These are phyloP conservation scores for Pica pica DNA, from an alignment of 2,113 vertebrate genomes.

Conservation along the genomic window DNA sequence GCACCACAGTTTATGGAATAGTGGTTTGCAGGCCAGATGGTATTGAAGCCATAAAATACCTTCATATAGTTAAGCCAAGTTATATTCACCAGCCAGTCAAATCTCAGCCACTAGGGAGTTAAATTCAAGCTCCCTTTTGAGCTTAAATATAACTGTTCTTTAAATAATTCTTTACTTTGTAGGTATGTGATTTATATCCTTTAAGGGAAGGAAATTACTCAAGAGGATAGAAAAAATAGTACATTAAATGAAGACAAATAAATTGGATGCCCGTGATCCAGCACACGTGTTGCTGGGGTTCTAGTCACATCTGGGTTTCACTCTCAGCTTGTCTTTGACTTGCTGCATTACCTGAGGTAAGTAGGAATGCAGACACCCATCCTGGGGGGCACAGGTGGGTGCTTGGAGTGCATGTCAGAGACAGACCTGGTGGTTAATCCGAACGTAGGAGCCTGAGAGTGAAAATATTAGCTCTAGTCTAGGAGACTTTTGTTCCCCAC, in stretches of 20 bases:
- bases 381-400: neutral
- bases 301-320: neutral
- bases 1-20: neutral
- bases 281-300: neutral
- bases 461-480: neutral
- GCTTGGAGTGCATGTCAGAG: neutral
- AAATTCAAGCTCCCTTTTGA: neutral
- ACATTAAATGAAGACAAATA: slow-evolving; percentile 51
- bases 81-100: neutral
- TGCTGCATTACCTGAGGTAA: neutral
- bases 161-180: slow-evolving; percentile 30
- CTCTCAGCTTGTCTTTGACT: neutral
- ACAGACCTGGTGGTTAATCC: neutral
- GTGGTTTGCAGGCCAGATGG: neutral
- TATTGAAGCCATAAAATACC: neutral
- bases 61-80: neutral
- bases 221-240: neutral
- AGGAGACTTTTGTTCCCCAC: neutral
- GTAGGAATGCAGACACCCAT: neutral
- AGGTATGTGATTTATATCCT: slow-evolving; percentile 31
- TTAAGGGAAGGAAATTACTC: slow-evolving; percentile 35
- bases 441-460: neutral
- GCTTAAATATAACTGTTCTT: slow-evolving; percentile 5
- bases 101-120: slow-evolving; percentile 2
- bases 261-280: neutral